Evolutionary conservation across 2,797 vertebrate genomes (phyloP).

Genomic region (Takifugu ocellatus): DNA sequence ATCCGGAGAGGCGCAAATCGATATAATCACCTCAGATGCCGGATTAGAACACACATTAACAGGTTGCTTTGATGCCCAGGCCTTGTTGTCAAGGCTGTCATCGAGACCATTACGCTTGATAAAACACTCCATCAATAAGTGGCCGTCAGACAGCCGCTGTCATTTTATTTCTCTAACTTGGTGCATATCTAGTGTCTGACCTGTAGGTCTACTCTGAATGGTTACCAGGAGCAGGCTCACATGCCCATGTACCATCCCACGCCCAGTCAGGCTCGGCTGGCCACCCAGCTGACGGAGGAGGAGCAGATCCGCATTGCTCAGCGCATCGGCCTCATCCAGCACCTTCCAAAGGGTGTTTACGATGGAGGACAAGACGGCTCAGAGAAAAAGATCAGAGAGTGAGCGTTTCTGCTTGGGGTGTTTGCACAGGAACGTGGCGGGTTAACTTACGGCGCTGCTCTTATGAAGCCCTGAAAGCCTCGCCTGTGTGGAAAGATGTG

Average conservation of each 20-base stretch:
- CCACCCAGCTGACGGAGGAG: constrained; percentile 87
- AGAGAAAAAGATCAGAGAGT: constrained; percentile 86
- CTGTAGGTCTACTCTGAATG: neutral
- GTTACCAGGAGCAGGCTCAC: constrained; percentile 75
- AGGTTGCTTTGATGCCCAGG: too few relatives aligned
- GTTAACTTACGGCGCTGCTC: too few relatives aligned
- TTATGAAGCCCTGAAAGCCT: too few relatives aligned
- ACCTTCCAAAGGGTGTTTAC: constrained; percentile 84
- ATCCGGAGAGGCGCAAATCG: too few relatives aligned
- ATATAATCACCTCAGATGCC: too few relatives aligned
- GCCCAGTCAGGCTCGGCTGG: constrained; percentile 82
- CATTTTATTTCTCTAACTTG: constrained; percentile 18
- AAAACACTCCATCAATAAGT: neutral
- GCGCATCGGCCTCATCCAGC: constrained; percentile 87
- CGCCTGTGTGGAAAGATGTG: too few relatives aligned
- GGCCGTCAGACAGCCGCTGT: neutral
- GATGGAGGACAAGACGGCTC: constrained; percentile 77
- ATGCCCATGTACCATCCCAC: constrained; percentile 86
- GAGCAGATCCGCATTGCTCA: constrained; percentile 88
- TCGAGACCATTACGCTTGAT: too few relatives aligned
- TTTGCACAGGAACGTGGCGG: too few relatives aligned
- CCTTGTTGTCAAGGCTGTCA: too few relatives aligned
- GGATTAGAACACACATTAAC: too few relatives aligned
- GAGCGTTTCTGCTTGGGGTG: constrained; percentile 36
- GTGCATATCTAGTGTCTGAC: neutral